Conservation (phyloP, 2,113 vertebrate species). For the Synchiropus splendidus region DNA sequence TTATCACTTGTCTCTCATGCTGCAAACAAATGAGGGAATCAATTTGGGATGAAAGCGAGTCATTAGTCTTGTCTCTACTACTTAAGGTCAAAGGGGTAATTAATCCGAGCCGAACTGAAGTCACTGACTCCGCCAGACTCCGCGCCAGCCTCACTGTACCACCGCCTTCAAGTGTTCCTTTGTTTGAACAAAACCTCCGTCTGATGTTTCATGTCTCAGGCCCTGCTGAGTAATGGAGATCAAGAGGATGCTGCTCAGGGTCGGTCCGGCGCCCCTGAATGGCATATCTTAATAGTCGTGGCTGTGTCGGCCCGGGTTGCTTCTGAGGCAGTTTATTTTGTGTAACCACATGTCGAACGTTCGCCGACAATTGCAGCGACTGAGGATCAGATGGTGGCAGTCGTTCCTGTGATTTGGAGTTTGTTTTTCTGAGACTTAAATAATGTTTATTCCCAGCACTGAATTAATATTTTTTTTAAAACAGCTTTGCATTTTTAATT, state of each 20-base stretch:
- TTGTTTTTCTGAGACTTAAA: too few species aligned
- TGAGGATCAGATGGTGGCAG: too few species aligned
- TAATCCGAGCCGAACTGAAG: constrained; percentile 41
- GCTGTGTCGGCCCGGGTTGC: too few species aligned
- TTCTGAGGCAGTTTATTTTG: too few species aligned
- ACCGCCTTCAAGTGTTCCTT: constrained; percentile 29
- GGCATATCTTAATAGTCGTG: constrained; percentile 6
- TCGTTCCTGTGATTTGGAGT: too few species aligned
- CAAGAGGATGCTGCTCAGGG: constrained; percentile 39
- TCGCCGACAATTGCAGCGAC: too few species aligned
- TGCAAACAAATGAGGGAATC: constrained; percentile 41
- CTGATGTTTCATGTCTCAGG: constrained; percentile 39
- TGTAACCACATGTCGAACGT: too few species aligned
- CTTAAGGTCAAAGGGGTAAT: constrained; percentile 44
- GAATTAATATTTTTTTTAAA: too few species aligned
- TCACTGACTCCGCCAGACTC: constrained; percentile 28
- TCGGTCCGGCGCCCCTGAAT: constrained; percentile 29
- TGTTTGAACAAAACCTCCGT: constrained; percentile 19
- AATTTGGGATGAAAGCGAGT: constrained; percentile 45
- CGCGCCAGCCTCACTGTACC: constrained; percentile 21
- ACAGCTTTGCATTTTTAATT: too few species aligned
- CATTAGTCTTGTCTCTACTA: constrained; percentile 30
- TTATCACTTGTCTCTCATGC: constrained; percentile 36
- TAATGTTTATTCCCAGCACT: too few species aligned
- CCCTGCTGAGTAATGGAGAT: constrained; percentile 44